Evolutionary conservation across 2,888 invertebrate genomes (phyloP), one percentile per base, ranked within the genome.

Genomic region (Cosmia pyralina): DNA sequence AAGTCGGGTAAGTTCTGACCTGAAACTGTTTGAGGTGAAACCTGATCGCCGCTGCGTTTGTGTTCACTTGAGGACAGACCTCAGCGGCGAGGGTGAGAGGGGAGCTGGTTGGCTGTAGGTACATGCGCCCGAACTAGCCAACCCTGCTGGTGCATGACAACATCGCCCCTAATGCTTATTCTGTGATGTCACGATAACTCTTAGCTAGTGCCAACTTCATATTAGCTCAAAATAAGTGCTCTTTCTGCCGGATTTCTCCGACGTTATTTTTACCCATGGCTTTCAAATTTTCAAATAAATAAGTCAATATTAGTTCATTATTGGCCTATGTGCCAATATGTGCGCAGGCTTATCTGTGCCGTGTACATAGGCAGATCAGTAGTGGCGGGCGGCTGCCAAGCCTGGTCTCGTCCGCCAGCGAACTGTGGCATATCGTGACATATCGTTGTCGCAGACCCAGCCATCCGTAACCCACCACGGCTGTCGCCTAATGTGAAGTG

Each of bases 1-100:
- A 55, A 57, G 75, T 65, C 81, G 63, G 77, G 82, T 77, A 81
- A n/a, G 57, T 4, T 50, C 60, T 28, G 65, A 69, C 28, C 64
- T 69, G 69, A 62, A 57, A 57, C 46, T 69, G 52, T 69, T 77
- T 55, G 62, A 64, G 53, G 34, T 66, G 82, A 28, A 82, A 79
- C 57, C 60, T 82, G 82, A 82, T 70, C 65, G 22, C 38, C 69
- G 50, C 57, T 22, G 64, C 62, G 53, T 41, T 41, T 41, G 69
- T 58, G 52, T 65, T 77, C 44, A 34, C 58, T 74, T 19, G 57
- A 44, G 41, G 55, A 28, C n/a, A 22, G 2, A 28, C 28, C 28
- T n/a, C n/a, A n/a, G n/a, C 28, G 28, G 28, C 28, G 28, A 1
- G 73, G 72, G 55, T 50, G 38, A 6, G 38, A 38, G 34, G 34